Conservation (phyloP, 2,888 invertebrate species). For the Campopleginae sp. region DNA sequence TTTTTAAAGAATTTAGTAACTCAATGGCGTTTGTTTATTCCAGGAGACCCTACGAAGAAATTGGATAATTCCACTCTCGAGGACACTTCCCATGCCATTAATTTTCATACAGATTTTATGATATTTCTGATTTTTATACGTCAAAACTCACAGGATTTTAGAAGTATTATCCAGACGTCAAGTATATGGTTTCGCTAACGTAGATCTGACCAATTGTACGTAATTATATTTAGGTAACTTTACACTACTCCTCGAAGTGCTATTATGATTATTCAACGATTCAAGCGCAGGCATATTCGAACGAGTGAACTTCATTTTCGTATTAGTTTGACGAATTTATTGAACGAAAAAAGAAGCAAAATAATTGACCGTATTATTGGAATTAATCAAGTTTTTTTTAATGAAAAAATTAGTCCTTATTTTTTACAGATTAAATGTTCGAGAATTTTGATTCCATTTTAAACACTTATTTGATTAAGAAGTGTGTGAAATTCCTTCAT, state of each 20-base stretch:
- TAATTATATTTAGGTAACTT: background rate
- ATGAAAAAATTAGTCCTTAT: background rate
- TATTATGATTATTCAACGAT: background rate
- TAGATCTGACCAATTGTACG: conserved; percentile 1
- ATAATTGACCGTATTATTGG: background rate
- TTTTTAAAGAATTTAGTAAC: background rate
- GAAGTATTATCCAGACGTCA: background rate
- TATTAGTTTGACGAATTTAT: background rate
- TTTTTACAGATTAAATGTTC: background rate
- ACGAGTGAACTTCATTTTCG: background rate
- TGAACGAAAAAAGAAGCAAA: background rate
- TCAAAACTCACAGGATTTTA: conserved; percentile 7
- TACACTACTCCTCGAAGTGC: background rate
- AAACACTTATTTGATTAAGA: background rate
- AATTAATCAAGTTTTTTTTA: background rate
- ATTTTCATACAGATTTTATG: conserved; percentile 27
- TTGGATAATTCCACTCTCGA: conserved; percentile 51
- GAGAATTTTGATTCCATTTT: background rate
- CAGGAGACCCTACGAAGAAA: conserved; percentile 64
- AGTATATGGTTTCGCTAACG: background rate
- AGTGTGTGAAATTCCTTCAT: background rate
- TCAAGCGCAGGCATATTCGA: background rate
- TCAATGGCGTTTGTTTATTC: conserved; percentile 22
- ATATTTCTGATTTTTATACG: background rate
- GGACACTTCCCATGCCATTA: conserved; percentile 3